Base-by-base conservation (phyloP, 2,888 invertebrate species). In the Antheraea yamamai region DNA sequence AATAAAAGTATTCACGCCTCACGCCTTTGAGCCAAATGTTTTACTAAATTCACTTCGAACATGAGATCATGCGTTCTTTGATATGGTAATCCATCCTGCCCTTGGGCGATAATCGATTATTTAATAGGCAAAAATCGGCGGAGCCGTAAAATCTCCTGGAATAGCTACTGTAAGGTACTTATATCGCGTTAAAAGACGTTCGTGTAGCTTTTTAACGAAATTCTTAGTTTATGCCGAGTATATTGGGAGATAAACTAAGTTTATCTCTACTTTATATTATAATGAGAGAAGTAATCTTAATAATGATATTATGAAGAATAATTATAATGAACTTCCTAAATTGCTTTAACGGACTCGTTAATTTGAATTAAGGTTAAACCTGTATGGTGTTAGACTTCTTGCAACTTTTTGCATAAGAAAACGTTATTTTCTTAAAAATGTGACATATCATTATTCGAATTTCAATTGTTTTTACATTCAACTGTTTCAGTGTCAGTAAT, bases 21-120 rank as follows among this genome's bases (percentile, higher is more conserved):
- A 80, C 84, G 86, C 85, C 84, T 87, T 87, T 87, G 85, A 85
- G 84, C 81, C 82, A 82, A 91, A 91, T 91, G 89, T 89, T 91
- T 91, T 87, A 89, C 89, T 82, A 92, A 92, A 91, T 92, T 92
- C 91, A 89, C 86, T 89, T 85, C 81, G 88, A 88, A 88, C 90
- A 89, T 86, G 88, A 89, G 90, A 90, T 91, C 89, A 89, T 87
- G 87, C 88, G 88, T 90, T 90, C 92, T 92, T 94, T 93, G 93
- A 93, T 93, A 93, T 94, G 93, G 91, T 93, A 93, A 94, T 93
- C 88, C 88, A 83, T 81, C 83, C 82, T 85, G 85, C 89, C 91
- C 89, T 87, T 82, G 80, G 86, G 90, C 87, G 87, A 91, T 91
- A 91, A 92, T 92, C 92, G 92, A 93, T 93, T 94, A 93, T 92